Base-by-base conservation (phyloP, 2,888 invertebrate genomes). In the Drosophila emarginata region DNA sequence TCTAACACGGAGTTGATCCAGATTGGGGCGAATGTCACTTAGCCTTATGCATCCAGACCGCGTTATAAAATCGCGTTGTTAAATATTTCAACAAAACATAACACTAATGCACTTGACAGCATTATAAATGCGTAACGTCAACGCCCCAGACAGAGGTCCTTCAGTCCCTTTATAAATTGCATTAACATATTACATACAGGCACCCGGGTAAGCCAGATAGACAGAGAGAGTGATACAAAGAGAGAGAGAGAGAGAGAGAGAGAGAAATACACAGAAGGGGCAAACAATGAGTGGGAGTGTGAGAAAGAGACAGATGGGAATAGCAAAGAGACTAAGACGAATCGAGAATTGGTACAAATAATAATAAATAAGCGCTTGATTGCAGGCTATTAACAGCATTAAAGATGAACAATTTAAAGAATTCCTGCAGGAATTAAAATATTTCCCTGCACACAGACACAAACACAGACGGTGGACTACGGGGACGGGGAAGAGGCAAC, bases 361-460 rank as follows among this genome's bases (percentile, higher is more conserved):
- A 52, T 60, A 75, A 39, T 61, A 67, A 71, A 69, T 67, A 77
- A 69, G 50, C 72, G 76, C 82, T 78, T 89, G 80, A 89, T 88
- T 82, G 79, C 79, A 79, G 76, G 78, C 87, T 81, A 87, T 89
- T 89, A 90, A 87, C 87, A 80, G 80, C 79, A 87, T 88, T 83
- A 78, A 87, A 82, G 77, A 78, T 72, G 76, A 54, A 64, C 76
- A 84, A 86, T 90, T 80, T 83, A 80, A 80, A 84, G 87, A 82
- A 88, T 81, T 87, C 82, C 78, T 80, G 73, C 64, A 76, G 79
- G 82, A 79, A 79, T 78, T 79, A 72, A 80, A 86, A 79, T 67
- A 72, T 77, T 78, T 78, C 61, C 36, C 50, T 32, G 21, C 36
- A 52, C 9, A 36, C 12, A 15, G 2, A 15, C 6, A 14, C 26